phyloP scores from a whole-genome alignment of 2,797 vertebrate genomes.

The Remorina albescens region DNA sequence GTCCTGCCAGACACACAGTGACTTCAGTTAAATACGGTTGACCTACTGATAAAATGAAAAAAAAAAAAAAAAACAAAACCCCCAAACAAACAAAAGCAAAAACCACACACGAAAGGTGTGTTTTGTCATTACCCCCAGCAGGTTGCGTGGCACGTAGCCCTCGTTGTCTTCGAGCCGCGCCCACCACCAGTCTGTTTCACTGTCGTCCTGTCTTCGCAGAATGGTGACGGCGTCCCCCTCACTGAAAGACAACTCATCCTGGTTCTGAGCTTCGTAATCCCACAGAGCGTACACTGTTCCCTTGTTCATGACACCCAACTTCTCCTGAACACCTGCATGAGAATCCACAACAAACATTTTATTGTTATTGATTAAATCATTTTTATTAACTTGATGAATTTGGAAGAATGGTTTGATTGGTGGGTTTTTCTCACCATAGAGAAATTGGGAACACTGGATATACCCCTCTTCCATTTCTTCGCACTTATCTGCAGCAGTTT shows the following conservation, averaged over 20 bases:
- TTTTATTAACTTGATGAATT: too few relatives aligned
- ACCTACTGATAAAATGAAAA: neutral
- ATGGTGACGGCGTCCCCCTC: constrained; percentile 95
- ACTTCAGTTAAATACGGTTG: neutral
- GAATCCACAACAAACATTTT: constrained; percentile 6
- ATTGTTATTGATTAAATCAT: too few relatives aligned
- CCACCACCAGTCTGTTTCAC: constrained; percentile 99
- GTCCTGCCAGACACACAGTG: too few relatives aligned
- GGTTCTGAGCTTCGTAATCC: constrained; percentile 93
- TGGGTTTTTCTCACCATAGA: constrained; percentile 87
- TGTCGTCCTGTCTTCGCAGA: constrained; percentile 92
- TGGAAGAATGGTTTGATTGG: neutral
- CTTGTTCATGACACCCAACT: constrained; percentile 98
- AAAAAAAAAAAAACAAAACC: neutral
- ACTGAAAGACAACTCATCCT: constrained; percentile 92
- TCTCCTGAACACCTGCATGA: constrained; percentile 94
- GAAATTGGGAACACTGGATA: constrained; percentile 97
- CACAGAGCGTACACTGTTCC: constrained; percentile 94
- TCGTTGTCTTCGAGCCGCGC: constrained; percentile 93
- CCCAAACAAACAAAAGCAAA: neutral
- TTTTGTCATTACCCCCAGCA: constrained; percentile 73
- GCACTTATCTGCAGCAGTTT: constrained; percentile 98
- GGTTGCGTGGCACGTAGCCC: constrained; percentile 96
- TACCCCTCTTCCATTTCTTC: constrained; percentile 99
- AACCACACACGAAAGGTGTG: neutral